phyloP scores from a whole-genome alignment of 2,797 vertebrate species.

The Cossypha polioptera region DNA sequence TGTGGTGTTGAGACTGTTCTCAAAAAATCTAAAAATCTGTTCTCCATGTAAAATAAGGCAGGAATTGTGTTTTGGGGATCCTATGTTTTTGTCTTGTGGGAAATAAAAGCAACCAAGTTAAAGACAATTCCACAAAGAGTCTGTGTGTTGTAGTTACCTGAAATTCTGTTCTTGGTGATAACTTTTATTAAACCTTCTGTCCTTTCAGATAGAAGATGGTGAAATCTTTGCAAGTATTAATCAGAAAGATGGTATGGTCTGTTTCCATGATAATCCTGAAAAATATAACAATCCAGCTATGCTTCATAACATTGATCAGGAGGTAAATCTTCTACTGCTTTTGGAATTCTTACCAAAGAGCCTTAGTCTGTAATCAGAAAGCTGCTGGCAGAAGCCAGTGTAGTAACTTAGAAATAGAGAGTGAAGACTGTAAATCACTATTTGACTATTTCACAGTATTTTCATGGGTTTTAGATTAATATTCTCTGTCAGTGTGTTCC shows the following conservation, averaged over 20 bases:
- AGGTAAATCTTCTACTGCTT: slow-evolving; percentile 78
- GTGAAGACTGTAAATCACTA: neutral
- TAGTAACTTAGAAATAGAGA: neutral
- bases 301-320: slow-evolving; percentile 99
- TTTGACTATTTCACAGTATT: neutral
- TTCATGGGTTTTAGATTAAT: neutral
- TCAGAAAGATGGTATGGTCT: slow-evolving; percentile 99
- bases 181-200: neutral
- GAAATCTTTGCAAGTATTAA: slow-evolving; percentile 99
- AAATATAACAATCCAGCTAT: slow-evolving; percentile 99
- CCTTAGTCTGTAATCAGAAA: neutral
- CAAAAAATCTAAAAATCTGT: neutral
- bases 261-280: slow-evolving; percentile 99
- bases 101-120: neutral
- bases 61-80: neutral
- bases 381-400: neutral
- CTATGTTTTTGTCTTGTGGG: neutral
- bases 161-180: neutral
- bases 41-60: neutral
- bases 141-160: neutral
- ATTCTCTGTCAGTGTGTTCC: neutral
- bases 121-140: neutral
- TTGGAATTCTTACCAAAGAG: neutral
- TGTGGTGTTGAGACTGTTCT: neutral
- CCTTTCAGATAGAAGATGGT: slow-evolving; percentile 93